Base-by-base conservation (phyloP, 2,888 invertebrate genomes). In the Archaeoteleia sp. region DNA sequence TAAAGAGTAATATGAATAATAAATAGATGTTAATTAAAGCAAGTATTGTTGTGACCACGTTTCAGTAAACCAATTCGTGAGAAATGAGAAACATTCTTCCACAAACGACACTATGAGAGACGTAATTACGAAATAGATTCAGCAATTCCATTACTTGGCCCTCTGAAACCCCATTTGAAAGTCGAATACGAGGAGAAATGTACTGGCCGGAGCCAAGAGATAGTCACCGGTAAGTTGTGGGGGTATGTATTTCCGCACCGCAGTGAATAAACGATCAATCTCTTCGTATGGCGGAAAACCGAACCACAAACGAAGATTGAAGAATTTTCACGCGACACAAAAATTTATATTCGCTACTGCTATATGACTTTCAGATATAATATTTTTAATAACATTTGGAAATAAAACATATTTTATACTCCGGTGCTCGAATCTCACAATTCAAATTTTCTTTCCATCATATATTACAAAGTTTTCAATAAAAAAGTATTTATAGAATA, bases 91-190 rank as follows among this genome's bases (percentile, higher is more conserved):
- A 6, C 30, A 29, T 30, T 29, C 2, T 14, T 30, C 14, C 23
- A n/a, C 46, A 34, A 17, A 4, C 54, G 34, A 32, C 43, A 46
- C 60, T 30, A 43, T 20, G 35, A 53, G 54, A 60, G 54, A 60
- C 43, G 66, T 60, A 67, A 67, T 61, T 67, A 60, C 67, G 49
- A 67, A 67, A 67, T 67, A 55, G 60, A 67, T 60, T 49, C 58
- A 60, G 45, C 53, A 67, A 67, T 67, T 58, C 49, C 67, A 67
- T 67, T 67, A 67, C 42, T 40, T 51, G 57, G 39, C 61, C 55
- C 51, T 61, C 43, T 9, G 25, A 51, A 40, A 45, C 54, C 51
- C 67, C 51, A 55, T 60, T 67, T 60, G 49, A 67, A 67, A 54
- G 67, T 60, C 54, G 67, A 66, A 54, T 66, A 42, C 35, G 57